phyloP scores from a whole-genome alignment of 2,797 vertebrate genomes.

The Peromyscus eremicus region DNA sequence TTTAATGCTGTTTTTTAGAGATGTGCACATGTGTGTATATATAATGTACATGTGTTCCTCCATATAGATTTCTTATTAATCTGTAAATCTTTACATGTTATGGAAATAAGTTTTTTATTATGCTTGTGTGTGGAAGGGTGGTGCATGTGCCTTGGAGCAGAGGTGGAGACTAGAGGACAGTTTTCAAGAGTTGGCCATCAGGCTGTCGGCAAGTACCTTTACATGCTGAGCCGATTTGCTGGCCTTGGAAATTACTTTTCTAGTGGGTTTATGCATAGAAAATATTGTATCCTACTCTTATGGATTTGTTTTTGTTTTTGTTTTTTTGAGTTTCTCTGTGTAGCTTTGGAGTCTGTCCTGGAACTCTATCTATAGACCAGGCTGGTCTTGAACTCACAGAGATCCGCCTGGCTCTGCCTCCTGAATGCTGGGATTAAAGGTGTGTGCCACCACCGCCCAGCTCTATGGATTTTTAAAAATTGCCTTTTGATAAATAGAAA shows the following conservation, averaged over 20 bases:
- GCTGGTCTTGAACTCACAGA: too few species aligned
- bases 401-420: too few species aligned
- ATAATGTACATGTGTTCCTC: not conserved
- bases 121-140: not conserved
- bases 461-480: not conserved
- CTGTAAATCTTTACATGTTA: constrained; percentile 11
- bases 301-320: too few species aligned
- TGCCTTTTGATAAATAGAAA: constrained; percentile 7
- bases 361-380: too few species aligned
- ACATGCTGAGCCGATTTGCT: not conserved
- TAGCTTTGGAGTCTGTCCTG: too few species aligned
- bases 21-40: not conserved
- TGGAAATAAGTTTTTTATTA: not conserved
- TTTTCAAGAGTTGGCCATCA: not conserved
- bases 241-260: not conserved
- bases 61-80: not conserved
- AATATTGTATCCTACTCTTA: not conserved
- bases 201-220: not conserved
- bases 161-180: not conserved
- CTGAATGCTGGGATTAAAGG: too few species aligned
- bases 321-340: too few species aligned
- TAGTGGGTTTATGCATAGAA: not conserved
- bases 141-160: not conserved
- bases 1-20: not conserved
- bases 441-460: too few species aligned